Evolutionary conservation across 1,140 invertebrate species (phyloP), one percentile per base, ranked within the genome.

Genomic region (Muscidifurax raptorellus): DNA sequence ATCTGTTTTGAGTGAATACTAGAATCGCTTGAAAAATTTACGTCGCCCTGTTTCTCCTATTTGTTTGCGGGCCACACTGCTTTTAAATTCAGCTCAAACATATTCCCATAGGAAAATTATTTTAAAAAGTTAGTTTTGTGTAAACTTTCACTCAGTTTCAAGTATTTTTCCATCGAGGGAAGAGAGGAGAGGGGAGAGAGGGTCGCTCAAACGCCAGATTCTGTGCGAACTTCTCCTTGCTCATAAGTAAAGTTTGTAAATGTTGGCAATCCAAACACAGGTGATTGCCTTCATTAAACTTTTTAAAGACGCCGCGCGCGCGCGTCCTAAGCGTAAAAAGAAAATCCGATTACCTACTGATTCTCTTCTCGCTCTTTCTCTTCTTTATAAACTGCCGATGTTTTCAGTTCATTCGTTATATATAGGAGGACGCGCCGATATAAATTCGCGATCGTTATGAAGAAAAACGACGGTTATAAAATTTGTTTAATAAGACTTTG

Each of bases 201-300:
- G 28, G 66, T n/a, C 52, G 40, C 25, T 84, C 64, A 52, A 84
- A 74, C 44, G 15, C 47, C 47, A 59, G 18, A 59, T 22, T 59
- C 52, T 59, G 52, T 3, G 27, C 13, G 25, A 80, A 80, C 28
- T 72, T 74, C 32, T 72, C 25, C 12, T 4, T 77, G 32, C 28
- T 84, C 47, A 30, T 30, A 79, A 64, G 82, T 64, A 79, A 74
- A 84, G 47, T 84, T 79, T 52, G 67, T 74, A 74, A 78, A 84
- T 67, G 66, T 64, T 80, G 36, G 30, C 44, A 74, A 75, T 44
- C 18, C 52, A 84, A 80, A 67, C 77, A 72, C 69, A 80, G 32
- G 66, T 80, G 69, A 84, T 84, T 80, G 77, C 67, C 32, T 76
- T 80, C 77, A 75, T 84, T 67, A 84, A 84, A 66, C 28, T 80